phyloP scores from a whole-genome alignment of 2,888 invertebrate genomes.

The Tetheella fluctuosa region DNA sequence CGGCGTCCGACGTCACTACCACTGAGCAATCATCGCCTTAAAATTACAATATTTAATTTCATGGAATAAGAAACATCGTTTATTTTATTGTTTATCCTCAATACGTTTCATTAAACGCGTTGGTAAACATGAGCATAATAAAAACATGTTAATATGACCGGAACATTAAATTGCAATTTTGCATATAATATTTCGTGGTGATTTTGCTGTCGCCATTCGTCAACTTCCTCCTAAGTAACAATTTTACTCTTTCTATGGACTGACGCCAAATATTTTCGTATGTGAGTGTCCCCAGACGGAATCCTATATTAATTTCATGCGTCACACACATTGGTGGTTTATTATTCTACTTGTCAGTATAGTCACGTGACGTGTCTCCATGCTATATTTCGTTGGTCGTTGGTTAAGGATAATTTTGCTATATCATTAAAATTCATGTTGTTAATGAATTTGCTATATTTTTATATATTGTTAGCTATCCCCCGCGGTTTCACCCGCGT shows the following conservation, averaged over 20 bases:
- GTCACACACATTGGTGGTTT: conserved; percentile 30
- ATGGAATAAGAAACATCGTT: neutral
- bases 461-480: too few species aligned
- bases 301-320: conserved; percentile 30
- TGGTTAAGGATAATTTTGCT: neutral
- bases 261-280: conserved; percentile 45
- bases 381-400: conserved; percentile 1
- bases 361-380: conserved; percentile 29
- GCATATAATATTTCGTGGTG: neutral
- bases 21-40: too few species aligned
- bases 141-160: neutral
- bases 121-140: neutral
- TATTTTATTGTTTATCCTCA: neutral
- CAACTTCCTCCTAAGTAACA: conserved; percentile 38
- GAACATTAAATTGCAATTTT: neutral
- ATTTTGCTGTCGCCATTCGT: conserved; percentile 9
- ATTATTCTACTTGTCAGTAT: conserved; percentile 23
- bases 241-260: conserved; percentile 42
- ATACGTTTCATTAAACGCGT: neutral
- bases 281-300: conserved; percentile 24
- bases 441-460: neutral
- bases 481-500: too few species aligned
- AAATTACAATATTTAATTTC: neutral
- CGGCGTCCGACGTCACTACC: too few species aligned
- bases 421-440: neutral